Conservation (phyloP, 2,888 invertebrate species). For the Deilephila porcellus region DNA sequence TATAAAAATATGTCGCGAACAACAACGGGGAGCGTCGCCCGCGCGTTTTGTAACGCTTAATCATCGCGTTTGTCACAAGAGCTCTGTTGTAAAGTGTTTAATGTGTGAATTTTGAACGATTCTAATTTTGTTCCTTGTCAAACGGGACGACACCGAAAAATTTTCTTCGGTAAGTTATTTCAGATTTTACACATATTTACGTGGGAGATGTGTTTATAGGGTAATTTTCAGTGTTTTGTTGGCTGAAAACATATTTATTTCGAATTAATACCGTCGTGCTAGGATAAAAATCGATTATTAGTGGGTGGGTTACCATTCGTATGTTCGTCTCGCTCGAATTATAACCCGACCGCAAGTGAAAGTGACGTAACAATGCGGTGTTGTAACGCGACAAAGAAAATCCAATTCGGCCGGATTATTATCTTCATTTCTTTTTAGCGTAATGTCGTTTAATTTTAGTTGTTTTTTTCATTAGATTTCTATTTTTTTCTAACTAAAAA, state of each 20-base stretch:
- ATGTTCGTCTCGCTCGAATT: conserved; percentile 63
- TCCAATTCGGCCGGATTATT: conserved; percentile 62
- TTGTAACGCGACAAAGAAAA: conserved; percentile 54
- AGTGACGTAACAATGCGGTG: conserved; percentile 70
- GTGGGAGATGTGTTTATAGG: neutral
- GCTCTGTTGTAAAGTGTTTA: conserved; percentile 68
- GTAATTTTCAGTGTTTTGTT: neutral
- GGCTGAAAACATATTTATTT: conserved; percentile 7
- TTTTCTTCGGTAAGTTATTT: conserved; percentile 73
- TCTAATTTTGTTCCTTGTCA: conserved; percentile 81
- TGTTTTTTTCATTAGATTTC: conserved; percentile 45
- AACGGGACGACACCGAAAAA: conserved; percentile 66
- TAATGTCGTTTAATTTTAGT: conserved; percentile 56
- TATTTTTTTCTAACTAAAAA: conserved; percentile 63
- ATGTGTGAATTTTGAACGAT: conserved; percentile 75
- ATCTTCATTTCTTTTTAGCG: conserved; percentile 59
- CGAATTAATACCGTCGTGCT: conserved; percentile 45
- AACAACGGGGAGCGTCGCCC: conserved; percentile 56
- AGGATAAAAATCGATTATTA: conserved; percentile 81
- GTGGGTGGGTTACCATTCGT: conserved; percentile 77
- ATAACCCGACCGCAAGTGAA: conserved; percentile 68
- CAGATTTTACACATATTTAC: conserved; percentile 32
- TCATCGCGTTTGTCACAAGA: conserved; percentile 61
- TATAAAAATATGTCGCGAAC: conserved; percentile 73
- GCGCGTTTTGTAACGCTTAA: conserved; percentile 58